Evolutionary conservation across 2,797 vertebrate species (phyloP).

Genomic region (Sebastes matsubarae): DNA sequence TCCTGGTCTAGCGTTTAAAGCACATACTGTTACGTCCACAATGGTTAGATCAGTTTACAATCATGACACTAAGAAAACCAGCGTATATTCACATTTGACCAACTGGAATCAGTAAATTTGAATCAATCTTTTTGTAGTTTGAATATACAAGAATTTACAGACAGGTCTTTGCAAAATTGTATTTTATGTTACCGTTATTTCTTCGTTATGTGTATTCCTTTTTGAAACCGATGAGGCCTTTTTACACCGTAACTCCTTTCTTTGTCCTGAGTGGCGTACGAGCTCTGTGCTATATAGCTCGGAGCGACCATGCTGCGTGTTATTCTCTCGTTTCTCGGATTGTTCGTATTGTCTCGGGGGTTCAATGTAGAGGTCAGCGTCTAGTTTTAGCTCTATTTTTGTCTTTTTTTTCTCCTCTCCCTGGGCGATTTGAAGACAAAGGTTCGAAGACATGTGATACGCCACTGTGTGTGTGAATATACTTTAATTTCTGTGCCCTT

Average conservation of each 20-base stretch:
- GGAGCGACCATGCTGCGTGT: neutral
- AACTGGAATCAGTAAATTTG: neutral
- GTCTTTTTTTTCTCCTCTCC: neutral
- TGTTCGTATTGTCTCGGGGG: slow-evolving; percentile 13
- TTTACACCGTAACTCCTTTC: neutral
- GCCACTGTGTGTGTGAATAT: slow-evolving; percentile 14
- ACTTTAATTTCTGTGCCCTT: slow-evolving; percentile 11
- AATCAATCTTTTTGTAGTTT: neutral
- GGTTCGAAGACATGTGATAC: slow-evolving; percentile 27
- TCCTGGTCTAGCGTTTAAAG: neutral
- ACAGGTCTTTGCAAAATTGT: neutral
- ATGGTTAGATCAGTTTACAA: neutral
- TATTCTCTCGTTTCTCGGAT: slow-evolving; percentile 23
- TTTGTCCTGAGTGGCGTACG: neutral
- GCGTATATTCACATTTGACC: neutral
- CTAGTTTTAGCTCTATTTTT: slow-evolving; percentile 43
- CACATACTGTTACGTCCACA: neutral
- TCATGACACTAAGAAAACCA: neutral
- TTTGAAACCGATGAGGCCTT: neutral
- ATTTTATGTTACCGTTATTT: neutral
- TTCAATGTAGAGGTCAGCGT: slow-evolving; percentile 10
- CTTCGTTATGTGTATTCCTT: neutral
- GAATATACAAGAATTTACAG: neutral
- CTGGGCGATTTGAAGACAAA: slow-evolving; percentile 18
- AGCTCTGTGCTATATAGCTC: neutral